Conservation (phyloP, 2,797 vertebrate genomes). For the Hemibagrus guttatus region DNA sequence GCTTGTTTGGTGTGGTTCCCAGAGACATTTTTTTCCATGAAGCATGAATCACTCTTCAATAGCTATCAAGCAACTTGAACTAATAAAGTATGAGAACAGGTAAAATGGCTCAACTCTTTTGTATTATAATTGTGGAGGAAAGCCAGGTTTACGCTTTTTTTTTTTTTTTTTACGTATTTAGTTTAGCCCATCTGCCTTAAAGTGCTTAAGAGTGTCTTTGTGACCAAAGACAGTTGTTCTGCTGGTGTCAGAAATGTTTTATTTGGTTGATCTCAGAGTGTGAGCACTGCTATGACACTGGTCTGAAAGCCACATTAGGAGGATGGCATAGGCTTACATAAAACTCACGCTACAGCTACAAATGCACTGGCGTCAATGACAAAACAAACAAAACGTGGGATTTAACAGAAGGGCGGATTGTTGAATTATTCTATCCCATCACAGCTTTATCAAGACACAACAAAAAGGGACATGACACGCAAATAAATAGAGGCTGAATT, state of each 20-base stretch:
- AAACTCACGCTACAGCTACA: background rate
- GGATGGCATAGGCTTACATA: background rate
- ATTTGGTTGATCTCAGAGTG: background rate
- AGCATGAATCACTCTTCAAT: conserved; percentile 6
- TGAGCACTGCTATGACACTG: background rate
- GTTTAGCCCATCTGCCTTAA: background rate
- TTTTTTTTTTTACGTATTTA: too few relatives aligned
- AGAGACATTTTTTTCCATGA: background rate
- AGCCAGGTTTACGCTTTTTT: background rate
- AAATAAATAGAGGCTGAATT: background rate
- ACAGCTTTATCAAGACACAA: background rate
- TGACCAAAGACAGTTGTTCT: background rate
- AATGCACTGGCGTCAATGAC: background rate
- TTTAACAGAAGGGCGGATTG: background rate
- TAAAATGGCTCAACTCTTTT: background rate
- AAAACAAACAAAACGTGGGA: background rate
- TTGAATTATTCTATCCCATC: background rate
- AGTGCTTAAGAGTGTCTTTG: background rate
- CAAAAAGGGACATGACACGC: background rate
- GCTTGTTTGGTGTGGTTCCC: conserved; percentile 10
- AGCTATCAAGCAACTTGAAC: background rate
- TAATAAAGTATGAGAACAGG: background rate
- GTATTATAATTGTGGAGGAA: background rate
- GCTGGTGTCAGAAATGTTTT: background rate
- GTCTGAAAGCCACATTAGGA: background rate